Evolutionary conservation across 1,140 invertebrate genomes (phyloP), one percentile per base, ranked within the genome.

Genomic region (Platyura marginata): DNA sequence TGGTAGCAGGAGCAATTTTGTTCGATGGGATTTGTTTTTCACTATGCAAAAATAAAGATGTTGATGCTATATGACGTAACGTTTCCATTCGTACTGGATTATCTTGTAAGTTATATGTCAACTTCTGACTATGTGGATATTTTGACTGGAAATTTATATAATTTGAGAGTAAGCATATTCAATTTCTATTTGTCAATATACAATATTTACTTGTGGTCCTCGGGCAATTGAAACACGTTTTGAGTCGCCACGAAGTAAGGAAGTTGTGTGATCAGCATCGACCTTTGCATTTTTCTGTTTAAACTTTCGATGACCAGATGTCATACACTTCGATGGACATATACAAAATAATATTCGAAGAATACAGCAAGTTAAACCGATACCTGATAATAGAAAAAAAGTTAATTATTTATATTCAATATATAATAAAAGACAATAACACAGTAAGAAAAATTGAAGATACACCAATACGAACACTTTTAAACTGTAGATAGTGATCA

Each of bases 321-420:
- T 54, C 44, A 61, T 61, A 49, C 71, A 73, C 44, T 63, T 64
- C 46, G 70, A 71, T 38, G 71, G 60, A 51, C 72, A 74, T 46
- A 74, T 65, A 53, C 72, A 75, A 44, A 75, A 63, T 43, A 73
- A 55, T 34, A 75, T 68, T 36, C 72, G 65, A 44, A 75, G 54
- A 22, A 72, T 59, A 49, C 72, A 75, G 55, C 71, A 75, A 32
- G 73, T 58, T 41, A 72, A 52, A 41, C 71, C 71, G 41, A 71
- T 60, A 48, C 51, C 59, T 61, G 19, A 23, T 40, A 21, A 21
- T 21, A 20, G 37, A 20, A 8, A 20, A 21, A 20, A 21, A 40
- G 15, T 40, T 22, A 19, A 22, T 40, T 22, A 3, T 19, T 21
- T 40, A 4, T 13, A 21, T 40, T 20, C 8, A 5, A 21, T 19